These are phyloP conservation scores for Sebastes trivittatus DNA, from an alignment of 2,797 vertebrate species.

Conservation along the genomic window DNA sequence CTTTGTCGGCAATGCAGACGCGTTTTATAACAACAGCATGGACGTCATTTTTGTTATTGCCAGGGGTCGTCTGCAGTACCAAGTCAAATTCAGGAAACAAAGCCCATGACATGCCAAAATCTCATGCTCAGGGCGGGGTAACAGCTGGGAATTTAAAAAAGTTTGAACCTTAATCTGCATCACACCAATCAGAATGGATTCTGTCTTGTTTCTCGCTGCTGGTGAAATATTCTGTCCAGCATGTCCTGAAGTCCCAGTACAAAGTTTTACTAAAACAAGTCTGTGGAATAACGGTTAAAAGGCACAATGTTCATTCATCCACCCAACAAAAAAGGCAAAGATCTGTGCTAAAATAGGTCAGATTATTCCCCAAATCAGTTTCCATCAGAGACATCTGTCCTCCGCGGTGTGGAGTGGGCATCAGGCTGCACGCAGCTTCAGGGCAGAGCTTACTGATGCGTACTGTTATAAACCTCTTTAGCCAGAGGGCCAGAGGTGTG, in stretches of 20 bases:
- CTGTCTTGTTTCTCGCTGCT: conserved; percentile 1
- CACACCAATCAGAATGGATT: conserved; percentile 1
- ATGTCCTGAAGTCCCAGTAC: not conserved
- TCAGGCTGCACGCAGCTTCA: conserved; percentile 33
- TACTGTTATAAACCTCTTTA: conserved; percentile 46
- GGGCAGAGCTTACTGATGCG: conserved; percentile 41
- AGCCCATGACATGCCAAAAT: conserved; percentile 20
- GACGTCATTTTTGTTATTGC: conserved; percentile 17
- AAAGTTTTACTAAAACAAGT: conserved; percentile 4
- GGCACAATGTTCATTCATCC: not conserved
- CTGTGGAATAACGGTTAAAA: not conserved
- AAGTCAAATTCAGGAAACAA: conserved; percentile 29
- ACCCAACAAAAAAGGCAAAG: conserved; percentile 11
- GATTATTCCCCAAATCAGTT: conserved; percentile 43
- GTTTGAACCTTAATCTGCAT: conserved; percentile 14
- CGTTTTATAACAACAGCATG: conserved; percentile 12
- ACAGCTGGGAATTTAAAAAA: conserved; percentile 15
- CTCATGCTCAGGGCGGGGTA: not conserved
- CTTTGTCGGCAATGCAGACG: conserved; percentile 3
- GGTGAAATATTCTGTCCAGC: conserved; percentile 1
- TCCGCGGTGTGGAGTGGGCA: conserved; percentile 25
- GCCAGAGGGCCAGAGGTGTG: conserved; percentile 36
- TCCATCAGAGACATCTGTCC: conserved; percentile 38
- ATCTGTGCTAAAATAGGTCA: conserved; percentile 38
- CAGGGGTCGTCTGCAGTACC: conserved; percentile 7